These are phyloP conservation scores for Platyrinchus mystaceus DNA, from an alignment of 2,797 vertebrate species.

Conservation along the genomic window DNA sequence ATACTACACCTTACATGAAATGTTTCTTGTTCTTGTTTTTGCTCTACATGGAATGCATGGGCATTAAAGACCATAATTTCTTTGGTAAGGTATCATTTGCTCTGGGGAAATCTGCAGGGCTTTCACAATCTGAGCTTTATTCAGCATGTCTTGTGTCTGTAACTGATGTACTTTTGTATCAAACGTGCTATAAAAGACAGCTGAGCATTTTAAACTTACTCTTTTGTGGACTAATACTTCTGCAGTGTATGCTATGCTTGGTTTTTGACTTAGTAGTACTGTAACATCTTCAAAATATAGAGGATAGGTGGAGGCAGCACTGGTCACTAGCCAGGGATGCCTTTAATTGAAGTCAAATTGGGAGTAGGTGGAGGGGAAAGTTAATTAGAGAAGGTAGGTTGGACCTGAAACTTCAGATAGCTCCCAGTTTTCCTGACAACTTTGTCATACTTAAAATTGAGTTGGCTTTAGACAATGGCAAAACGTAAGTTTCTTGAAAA, in stretches of 20 bases:
- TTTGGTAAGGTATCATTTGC: conserved; percentile 87
- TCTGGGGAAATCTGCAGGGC: conserved; percentile 64
- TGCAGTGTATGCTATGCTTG: neutral
- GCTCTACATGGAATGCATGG: conserved; percentile 82
- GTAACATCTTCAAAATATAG: neutral
- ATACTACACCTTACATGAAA: conserved; percentile 74
- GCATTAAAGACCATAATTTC: conserved; percentile 86
- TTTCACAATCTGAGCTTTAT: conserved; percentile 13
- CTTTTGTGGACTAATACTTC: neutral
- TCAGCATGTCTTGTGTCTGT: conserved; percentile 10
- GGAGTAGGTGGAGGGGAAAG: neutral
- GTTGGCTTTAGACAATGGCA: neutral
- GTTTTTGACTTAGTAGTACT: neutral
- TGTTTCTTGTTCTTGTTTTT: conserved; percentile 81
- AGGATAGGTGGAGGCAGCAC: neutral
- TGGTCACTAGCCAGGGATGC: neutral
- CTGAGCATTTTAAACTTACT: neutral
- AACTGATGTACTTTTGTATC: neutral
- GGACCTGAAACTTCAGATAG: neutral
- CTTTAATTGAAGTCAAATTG: neutral
- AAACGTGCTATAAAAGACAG: neutral
- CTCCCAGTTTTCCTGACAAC: neutral
- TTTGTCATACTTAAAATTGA: neutral
- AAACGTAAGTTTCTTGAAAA: neutral
- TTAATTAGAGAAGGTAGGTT: neutral